Conservation (phyloP, 1,140 invertebrate genomes). For the Macrobrachium nipponense region DNA sequence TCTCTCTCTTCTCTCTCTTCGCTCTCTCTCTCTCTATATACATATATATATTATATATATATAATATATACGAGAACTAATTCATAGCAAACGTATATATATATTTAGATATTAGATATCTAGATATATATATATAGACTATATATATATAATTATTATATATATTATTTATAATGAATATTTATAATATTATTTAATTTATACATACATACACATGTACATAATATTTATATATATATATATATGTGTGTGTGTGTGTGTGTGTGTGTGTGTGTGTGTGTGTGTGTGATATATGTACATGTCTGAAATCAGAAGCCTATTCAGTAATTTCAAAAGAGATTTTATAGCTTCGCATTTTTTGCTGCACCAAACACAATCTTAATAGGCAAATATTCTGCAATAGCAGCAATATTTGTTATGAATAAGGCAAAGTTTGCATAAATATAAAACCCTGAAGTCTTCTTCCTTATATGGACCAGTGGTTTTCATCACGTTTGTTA, state of each 20-base stretch:
- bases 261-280: neutral
- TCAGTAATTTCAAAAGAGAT: no score
- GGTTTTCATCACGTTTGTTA: no score
- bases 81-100: no score
- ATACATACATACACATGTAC: neutral
- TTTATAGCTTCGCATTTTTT: no score
- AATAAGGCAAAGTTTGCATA: no score
- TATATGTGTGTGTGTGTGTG: neutral
- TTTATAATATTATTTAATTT: neutral
- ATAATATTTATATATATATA: conserved; percentile 1
- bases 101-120: conserved; percentile 2
- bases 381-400: no score
- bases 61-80: no score
- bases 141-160: conserved; percentile 9
- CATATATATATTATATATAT: conserved; percentile 15
- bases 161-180: conserved; percentile 14
- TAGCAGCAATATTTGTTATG: no score
- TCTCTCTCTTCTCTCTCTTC: no score
- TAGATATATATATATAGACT: conserved; percentile 12
- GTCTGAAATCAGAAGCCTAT: neutral
- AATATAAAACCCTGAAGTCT: no score
- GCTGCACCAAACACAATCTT: no score
- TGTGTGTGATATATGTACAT: neutral
- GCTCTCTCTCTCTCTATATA: neutral
- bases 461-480: no score